Evolutionary conservation across 1,140 invertebrate genomes (phyloP).

Genomic region (Portunus trituberculatus): DNA sequence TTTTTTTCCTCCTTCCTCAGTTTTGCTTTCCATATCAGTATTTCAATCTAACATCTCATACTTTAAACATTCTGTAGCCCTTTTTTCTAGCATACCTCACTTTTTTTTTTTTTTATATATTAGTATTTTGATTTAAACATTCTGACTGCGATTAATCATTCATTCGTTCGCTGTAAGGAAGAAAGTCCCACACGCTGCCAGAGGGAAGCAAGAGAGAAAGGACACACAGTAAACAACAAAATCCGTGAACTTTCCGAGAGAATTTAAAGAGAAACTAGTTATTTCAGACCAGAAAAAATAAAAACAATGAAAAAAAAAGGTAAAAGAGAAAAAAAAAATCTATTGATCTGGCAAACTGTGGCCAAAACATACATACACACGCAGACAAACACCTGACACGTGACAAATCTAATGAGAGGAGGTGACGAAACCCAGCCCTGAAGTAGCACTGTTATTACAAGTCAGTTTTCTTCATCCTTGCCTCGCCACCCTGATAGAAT

Average conservation of each 20-base stretch:
- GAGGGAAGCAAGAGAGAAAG: neutral
- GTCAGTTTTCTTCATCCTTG: neutral
- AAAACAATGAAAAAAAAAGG: too few species aligned
- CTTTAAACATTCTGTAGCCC: too few species aligned
- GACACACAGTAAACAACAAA: neutral
- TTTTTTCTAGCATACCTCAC: too few species aligned
- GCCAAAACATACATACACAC: neutral
- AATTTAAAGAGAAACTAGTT: neutral
- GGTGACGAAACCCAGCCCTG: neutral
- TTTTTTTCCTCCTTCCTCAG: too few species aligned
- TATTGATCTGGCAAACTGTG: neutral
- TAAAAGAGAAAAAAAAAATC: too few species aligned
- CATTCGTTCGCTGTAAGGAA: too few species aligned
- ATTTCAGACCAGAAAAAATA: neutral
- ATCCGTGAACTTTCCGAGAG: neutral
- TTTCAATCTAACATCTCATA: too few species aligned
- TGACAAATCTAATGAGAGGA: neutral
- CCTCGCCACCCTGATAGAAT: too few species aligned
- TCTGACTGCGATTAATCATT: too few species aligned
- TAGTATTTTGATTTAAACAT: too few species aligned
- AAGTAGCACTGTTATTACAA: constrained; percentile 3
- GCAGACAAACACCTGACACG: neutral
- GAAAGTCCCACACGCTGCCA: neutral
- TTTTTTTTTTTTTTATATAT: too few species aligned
- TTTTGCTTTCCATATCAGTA: too few species aligned